A percentile compares a stretch with the other conserved stretches of the same genome.
Conservation (phyloP, 1,140 invertebrate species). For the Lordiphosa stackelbergi region DNA sequence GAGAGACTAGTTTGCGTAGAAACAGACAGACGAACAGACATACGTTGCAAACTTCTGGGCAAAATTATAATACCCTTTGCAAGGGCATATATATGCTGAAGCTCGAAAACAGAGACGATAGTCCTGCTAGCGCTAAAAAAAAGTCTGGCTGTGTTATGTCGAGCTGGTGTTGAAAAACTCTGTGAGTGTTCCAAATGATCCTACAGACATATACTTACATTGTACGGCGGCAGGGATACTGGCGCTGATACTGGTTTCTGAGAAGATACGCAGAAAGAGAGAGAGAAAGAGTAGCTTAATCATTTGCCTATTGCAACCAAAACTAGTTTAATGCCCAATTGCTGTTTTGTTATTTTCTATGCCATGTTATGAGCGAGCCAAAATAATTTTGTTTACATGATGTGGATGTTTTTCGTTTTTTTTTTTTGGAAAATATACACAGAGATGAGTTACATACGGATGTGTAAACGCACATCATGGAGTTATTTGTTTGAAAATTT, state of each 20-base stretch:
- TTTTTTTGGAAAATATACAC: slow-evolving; percentile 63
- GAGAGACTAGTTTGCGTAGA: too few species aligned
- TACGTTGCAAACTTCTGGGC: too few species aligned
- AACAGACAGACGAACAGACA: too few species aligned
- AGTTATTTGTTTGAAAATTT: slow-evolving; percentile 6
- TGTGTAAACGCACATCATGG: slow-evolving; percentile 23
- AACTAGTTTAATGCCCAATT: slow-evolving; percentile 24
- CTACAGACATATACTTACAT: slow-evolving; percentile 53
- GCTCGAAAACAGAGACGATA: too few species aligned
- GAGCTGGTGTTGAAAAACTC: too few species aligned
- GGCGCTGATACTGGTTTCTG: slow-evolving; percentile 75
- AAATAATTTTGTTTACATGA: slow-evolving; percentile 6
- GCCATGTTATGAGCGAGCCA: slow-evolving; percentile 43
- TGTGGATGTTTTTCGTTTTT: too few species aligned
- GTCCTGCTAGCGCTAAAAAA: too few species aligned
- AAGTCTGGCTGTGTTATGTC: too few species aligned
- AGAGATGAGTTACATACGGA: slow-evolving; percentile 61
- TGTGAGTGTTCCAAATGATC: too few species aligned
- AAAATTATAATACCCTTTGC: too few species aligned
- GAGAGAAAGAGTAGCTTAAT: slow-evolving; percentile 13
- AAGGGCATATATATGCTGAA: too few species aligned
- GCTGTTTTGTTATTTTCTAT: slow-evolving; percentile 24
- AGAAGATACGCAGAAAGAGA: slow-evolving; percentile 18
- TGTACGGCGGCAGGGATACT: slow-evolving; percentile 75
- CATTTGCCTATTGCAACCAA: slow-evolving; percentile 13